Conservation (phyloP, 2,888 invertebrate genomes). For the Venustoraphidia nigricollis region DNA sequence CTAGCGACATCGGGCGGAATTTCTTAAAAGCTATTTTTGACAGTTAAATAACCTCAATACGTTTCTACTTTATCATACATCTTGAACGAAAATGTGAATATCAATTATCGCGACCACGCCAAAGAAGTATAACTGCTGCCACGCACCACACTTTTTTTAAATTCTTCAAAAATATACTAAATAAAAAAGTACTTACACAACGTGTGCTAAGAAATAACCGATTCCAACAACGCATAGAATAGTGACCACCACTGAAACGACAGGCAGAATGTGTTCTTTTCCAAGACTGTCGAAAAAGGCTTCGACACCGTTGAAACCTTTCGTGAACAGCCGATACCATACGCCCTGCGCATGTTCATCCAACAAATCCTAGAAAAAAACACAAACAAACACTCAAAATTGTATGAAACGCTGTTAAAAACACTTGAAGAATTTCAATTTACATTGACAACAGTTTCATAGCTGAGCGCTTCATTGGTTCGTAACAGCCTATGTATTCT, state of each 20-base stretch:
- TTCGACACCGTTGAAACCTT: slow-evolving; percentile 50
- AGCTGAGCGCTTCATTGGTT: slow-evolving; percentile 57
- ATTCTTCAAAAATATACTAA: slow-evolving; percentile 1
- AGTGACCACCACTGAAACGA: slow-evolving; percentile 61
- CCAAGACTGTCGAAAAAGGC: slow-evolving; percentile 56
- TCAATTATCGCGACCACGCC: too few relatives aligned
- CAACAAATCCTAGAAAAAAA: slow-evolving; percentile 44
- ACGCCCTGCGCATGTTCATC: slow-evolving; percentile 67
- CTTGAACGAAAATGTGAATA: too few relatives aligned
- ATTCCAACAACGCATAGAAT: slow-evolving; percentile 60
- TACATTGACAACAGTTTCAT: slow-evolving; percentile 66
- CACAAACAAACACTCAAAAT: neutral
- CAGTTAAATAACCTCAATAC: too few relatives aligned
- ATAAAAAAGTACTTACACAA: slow-evolving; percentile 38
- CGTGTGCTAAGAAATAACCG: slow-evolving; percentile 74
- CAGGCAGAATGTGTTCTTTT: slow-evolving; percentile 64
- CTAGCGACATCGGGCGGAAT: too few relatives aligned
- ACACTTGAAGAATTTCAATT: slow-evolving; percentile 10
- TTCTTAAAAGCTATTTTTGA: too few relatives aligned
- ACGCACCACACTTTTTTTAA: neutral
- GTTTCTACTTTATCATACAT: too few relatives aligned
- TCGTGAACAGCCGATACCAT: slow-evolving; percentile 49
- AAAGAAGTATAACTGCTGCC: too few relatives aligned
- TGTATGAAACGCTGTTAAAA: neutral
- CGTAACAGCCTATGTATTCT: slow-evolving; percentile 55